Evolutionary conservation across 2,888 invertebrate genomes (phyloP), one percentile per base, ranked within the genome.

Genomic region (Elmis aenea): DNA sequence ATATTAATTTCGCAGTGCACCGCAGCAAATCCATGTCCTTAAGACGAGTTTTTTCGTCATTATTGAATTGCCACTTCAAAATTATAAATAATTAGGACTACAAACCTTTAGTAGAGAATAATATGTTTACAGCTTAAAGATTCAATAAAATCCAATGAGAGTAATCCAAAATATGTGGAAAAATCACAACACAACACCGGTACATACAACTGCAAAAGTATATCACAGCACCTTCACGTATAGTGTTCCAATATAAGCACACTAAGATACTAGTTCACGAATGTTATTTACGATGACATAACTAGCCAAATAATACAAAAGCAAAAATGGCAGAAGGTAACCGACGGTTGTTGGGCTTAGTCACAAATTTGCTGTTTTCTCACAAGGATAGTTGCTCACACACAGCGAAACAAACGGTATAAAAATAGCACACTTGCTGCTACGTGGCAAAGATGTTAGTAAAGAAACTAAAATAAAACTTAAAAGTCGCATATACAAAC

Each of bases 371-470:
- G 34, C 34, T 25, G 33, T 41, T 36, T 33, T 35, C 25, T 31
- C 28, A 25, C 14, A 27, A 14, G 6, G 13, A 18, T 21, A 20
- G 33, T 29, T 28, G 34, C 38, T 38, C 38, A 41, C 39, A 47
- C 44, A 44, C 42, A 38, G 38, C 41, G 42, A 44, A 51, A 46
- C 42, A 40, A 50, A 51, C 49, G 39, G 48, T 45, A 53, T 48
- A 40, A 50, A 53, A 53, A 53, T 53, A 53, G 50, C 52, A 45
- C 48, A 50, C 45, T 38, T 27, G 13, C 45, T 48, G 48, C 54
- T 49, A 56, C 56, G 56, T 56, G 55, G 57, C 57, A 57, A 42
- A 38, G 26, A 38, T 43, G 33, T 46, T 37, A 33, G 38, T 38
- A 36, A 38, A 51, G 52, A 51, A 50, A 54, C 50, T 48, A 42